These are phyloP conservation scores for Platycnemis pennipes DNA, from an alignment of 2,888 invertebrate species.

Conservation along the genomic window DNA sequence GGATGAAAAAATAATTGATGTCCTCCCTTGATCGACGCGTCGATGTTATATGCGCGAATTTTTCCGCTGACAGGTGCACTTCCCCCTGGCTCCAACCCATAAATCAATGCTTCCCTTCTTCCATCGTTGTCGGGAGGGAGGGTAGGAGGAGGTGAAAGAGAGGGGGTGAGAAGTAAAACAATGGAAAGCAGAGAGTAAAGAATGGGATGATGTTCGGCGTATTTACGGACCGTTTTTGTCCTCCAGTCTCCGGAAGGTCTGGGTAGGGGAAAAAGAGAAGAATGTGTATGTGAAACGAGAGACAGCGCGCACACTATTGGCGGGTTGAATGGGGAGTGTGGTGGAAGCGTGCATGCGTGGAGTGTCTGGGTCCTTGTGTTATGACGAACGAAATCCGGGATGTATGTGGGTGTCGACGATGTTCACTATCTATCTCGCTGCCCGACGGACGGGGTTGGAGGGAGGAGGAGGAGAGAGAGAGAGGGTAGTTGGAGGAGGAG, in stretches of 20 bases:
- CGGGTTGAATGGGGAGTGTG: no score
- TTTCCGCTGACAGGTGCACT: conserved; percentile 25
- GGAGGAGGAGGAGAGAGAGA: neutral
- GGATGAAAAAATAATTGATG: neutral
- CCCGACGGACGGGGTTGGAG: neutral
- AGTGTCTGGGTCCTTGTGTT: neutral
- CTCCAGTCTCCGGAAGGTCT: conserved; percentile 1
- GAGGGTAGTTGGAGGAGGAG: neutral
- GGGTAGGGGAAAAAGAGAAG: neutral
- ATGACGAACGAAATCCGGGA: conserved; percentile 50
- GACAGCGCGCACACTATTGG: no score
- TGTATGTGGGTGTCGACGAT: neutral
- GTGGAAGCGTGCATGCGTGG: neutral
- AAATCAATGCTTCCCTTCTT: neutral
- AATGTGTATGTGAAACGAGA: neutral
- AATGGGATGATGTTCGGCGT: neutral
- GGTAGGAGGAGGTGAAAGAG: no score
- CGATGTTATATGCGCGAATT: neutral
- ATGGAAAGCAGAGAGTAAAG: neutral
- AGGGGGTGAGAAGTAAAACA: conserved; percentile 20
- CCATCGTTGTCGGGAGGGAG: neutral
- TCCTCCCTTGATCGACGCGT: conserved; percentile 14
- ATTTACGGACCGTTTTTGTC: neutral
- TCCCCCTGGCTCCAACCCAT: neutral
- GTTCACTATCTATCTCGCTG: conserved; percentile 13